Evolutionary conservation across 1,140 invertebrate species (phyloP).

Genomic region (Lanistes nyassanus): DNA sequence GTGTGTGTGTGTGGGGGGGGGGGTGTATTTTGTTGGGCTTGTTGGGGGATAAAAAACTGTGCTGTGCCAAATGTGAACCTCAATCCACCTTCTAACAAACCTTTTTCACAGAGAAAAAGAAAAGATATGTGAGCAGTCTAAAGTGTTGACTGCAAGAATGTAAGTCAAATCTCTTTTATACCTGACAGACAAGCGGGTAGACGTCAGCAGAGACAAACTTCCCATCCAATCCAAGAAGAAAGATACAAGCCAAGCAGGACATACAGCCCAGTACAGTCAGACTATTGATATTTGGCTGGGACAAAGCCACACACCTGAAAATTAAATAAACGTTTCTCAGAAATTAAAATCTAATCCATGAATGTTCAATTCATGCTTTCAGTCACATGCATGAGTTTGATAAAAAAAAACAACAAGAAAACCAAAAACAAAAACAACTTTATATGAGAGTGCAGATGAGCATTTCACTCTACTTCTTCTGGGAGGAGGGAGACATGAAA

Average conservation of each 20-base stretch:
- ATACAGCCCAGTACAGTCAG: slow-evolving; percentile 96
- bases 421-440: too few species aligned
- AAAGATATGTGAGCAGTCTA: background rate
- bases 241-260: slow-evolving; percentile 89
- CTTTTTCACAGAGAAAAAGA: background rate
- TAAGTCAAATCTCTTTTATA: too few species aligned
- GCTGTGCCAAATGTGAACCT: background rate
- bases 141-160: too few species aligned
- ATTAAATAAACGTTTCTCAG: background rate
- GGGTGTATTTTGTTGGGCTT: too few species aligned
- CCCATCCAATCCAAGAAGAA: slow-evolving; percentile 81
- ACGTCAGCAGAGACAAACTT: slow-evolving; percentile 72
- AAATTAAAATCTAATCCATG: too few species aligned
- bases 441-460: too few species aligned
- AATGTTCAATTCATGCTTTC: too few species aligned
- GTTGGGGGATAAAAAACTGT: background rate
- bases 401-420: too few species aligned
- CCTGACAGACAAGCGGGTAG: slow-evolving; percentile 83
- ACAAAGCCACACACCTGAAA: slow-evolving; percentile 92
- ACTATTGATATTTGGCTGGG: slow-evolving; percentile 96
- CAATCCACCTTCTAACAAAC: background rate
- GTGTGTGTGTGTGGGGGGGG: too few species aligned
- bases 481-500: too few species aligned
- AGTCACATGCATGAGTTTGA: too few species aligned
- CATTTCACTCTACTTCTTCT: too few species aligned